phyloP scores from a whole-genome alignment of 2,888 invertebrate species.

The Meliscaeva auricollis region DNA sequence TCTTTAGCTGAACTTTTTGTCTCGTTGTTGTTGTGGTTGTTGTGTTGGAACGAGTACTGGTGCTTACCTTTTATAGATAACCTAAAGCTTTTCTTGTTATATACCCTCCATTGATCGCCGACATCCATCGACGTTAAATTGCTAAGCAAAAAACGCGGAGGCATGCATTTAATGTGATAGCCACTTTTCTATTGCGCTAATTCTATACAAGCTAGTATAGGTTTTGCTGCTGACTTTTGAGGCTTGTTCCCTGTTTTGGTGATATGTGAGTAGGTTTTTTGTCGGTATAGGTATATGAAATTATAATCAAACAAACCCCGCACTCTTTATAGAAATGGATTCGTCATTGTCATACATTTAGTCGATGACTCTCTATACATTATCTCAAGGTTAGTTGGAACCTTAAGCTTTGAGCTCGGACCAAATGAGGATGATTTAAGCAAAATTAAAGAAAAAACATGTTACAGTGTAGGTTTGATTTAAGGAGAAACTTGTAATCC shows the following conservation, averaged over 20 bases:
- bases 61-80: conserved; percentile 60
- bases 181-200: conserved; percentile 38
- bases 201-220: conserved; percentile 24
- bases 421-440: conserved; percentile 62
- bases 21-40: background rate
- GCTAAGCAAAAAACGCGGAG: conserved; percentile 37
- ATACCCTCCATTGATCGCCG: background rate
- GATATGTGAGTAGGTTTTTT: conserved; percentile 59
- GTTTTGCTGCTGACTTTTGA: conserved; percentile 34
- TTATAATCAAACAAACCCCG: conserved; percentile 13
- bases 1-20: conserved; percentile 30
- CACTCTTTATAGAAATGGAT: conserved; percentile 31
- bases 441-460: background rate
- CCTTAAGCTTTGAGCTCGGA: conserved; percentile 24
- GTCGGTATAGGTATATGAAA: conserved; percentile 29
- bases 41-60: conserved; percentile 7
- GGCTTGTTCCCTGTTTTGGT: conserved; percentile 64
- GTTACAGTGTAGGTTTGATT: conserved; percentile 60
- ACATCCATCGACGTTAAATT: background rate
- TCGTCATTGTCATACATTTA: conserved; percentile 36
- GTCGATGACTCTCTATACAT: conserved; percentile 36
- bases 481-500: conserved; percentile 67
- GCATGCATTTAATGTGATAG: conserved; percentile 65
- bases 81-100: conserved; percentile 51
- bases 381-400: conserved; percentile 54